These are phyloP conservation scores for Cylindroiulus punctatus DNA, from an alignment of 2,888 invertebrate species.

Conservation along the genomic window DNA sequence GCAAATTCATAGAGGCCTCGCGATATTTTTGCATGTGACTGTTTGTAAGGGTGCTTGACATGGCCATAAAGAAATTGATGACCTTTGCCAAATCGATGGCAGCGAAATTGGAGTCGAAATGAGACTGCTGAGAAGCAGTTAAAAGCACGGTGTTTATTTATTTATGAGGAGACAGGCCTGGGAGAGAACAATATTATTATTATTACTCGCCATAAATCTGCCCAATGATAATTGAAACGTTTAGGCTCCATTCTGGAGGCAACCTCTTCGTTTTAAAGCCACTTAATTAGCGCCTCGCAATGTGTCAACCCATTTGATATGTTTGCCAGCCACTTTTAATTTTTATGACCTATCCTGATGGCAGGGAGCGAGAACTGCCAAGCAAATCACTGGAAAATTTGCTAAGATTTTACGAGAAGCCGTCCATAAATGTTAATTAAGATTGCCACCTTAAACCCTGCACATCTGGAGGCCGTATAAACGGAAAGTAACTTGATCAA, in stretches of 20 bases:
- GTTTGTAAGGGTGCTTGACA: neutral
- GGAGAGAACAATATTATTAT: neutral
- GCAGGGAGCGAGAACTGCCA: neutral
- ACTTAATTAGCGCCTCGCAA: neutral
- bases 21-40: neutral
- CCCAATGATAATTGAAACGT: neutral
- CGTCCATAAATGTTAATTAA: no score
- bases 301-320: neutral
- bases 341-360: neutral
- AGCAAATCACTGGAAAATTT: no score
- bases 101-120: neutral
- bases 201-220: neutral
- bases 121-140: neutral
- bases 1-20: neutral
- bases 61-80: neutral
- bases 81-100: neutral
- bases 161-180: neutral
- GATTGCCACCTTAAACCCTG: no score
- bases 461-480: no score
- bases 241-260: neutral
- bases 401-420: no score
- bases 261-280: neutral
- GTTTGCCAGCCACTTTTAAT: neutral
- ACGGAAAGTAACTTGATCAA: no score
- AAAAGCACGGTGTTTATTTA: neutral